These are phyloP conservation scores for Anadara kagoshimensis DNA, from an alignment of 1,140 invertebrate species.

Conservation along the genomic window DNA sequence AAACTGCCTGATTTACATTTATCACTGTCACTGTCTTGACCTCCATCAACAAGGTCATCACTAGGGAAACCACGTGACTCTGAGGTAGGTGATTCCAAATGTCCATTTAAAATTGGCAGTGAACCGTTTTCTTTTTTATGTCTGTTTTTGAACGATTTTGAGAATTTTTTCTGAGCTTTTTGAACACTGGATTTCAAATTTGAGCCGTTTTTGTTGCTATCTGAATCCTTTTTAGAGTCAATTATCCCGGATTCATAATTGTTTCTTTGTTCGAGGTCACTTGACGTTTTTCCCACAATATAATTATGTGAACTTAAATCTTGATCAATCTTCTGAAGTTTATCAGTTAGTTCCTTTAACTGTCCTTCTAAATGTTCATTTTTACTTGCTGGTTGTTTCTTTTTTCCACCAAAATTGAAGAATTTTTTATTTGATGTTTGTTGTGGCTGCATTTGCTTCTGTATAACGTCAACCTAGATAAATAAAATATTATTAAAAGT, in stretches of 20 bases:
- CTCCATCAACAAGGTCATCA: too few relatives aligned
- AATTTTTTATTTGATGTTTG: not conserved
- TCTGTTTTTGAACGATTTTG: slow-evolving; percentile 6
- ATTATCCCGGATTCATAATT: too few relatives aligned
- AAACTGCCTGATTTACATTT: too few relatives aligned
- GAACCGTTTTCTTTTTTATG: slow-evolving; percentile 2
- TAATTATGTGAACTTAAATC: slow-evolving; percentile 3
- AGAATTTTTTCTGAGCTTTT: slow-evolving; percentile 16
- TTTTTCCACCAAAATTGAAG: slow-evolving; percentile 15
- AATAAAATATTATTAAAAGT: not conserved
- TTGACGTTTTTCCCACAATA: too few relatives aligned
- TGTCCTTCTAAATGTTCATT: slow-evolving; percentile 17
- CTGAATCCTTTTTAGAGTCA: too few relatives aligned
- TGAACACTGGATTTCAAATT: slow-evolving; percentile 26
- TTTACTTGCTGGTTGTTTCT: slow-evolving; percentile 7
- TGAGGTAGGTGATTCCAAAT: too few relatives aligned
- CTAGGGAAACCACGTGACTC: too few relatives aligned
- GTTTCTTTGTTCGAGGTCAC: too few relatives aligned
- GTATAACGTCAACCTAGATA: slow-evolving; percentile 12
- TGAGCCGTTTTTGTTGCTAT: not conserved
- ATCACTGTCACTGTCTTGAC: too few relatives aligned
- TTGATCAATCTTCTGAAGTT: slow-evolving; percentile 12
- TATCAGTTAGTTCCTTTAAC: slow-evolving; percentile 11
- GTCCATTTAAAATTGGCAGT: slow-evolving; percentile 10
- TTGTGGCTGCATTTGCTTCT: slow-evolving; percentile 17